These are phyloP conservation scores for Hippocampus comes DNA, from an alignment of 2,113 vertebrate species.

Conservation along the genomic window DNA sequence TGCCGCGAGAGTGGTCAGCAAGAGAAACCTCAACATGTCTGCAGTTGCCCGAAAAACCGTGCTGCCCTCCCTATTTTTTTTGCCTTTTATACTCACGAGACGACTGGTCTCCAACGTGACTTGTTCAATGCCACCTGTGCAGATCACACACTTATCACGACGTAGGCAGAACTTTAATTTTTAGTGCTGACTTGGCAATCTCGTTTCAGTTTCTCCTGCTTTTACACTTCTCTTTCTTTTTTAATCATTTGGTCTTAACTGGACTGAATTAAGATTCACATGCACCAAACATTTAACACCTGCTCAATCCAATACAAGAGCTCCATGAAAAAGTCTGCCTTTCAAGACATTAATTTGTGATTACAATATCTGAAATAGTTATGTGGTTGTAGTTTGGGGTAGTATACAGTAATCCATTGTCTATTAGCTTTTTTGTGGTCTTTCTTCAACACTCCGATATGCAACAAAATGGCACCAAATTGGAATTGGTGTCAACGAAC, in stretches of 20 bases:
- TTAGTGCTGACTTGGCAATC: slow-evolving; percentile 29
- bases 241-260: not conserved
- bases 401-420: too few relatives aligned
- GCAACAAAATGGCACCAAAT: too few relatives aligned
- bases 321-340: not conserved
- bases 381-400: too few relatives aligned
- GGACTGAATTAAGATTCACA: not conserved
- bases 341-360: not conserved
- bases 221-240: slow-evolving; percentile 11
- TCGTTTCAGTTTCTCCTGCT: not conserved
- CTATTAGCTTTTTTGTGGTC: too few relatives aligned
- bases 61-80: slow-evolving; percentile 2
- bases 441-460: too few relatives aligned
- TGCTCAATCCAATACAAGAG: not conserved
- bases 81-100: slow-evolving; percentile 53
- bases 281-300: not conserved
- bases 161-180: not conserved
- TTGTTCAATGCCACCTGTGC: slow-evolving; percentile 42
- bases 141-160: slow-evolving; percentile 58
- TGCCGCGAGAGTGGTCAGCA: slow-evolving; percentile 73
- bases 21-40: slow-evolving; percentile 76
- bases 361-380: too few relatives aligned
- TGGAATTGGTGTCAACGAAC: too few relatives aligned
- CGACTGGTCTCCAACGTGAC: not conserved
- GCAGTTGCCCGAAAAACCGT: slow-evolving; percentile 33